phyloP scores from a whole-genome alignment of 2,113 vertebrate species.

The Podocnemis expansa region DNA sequence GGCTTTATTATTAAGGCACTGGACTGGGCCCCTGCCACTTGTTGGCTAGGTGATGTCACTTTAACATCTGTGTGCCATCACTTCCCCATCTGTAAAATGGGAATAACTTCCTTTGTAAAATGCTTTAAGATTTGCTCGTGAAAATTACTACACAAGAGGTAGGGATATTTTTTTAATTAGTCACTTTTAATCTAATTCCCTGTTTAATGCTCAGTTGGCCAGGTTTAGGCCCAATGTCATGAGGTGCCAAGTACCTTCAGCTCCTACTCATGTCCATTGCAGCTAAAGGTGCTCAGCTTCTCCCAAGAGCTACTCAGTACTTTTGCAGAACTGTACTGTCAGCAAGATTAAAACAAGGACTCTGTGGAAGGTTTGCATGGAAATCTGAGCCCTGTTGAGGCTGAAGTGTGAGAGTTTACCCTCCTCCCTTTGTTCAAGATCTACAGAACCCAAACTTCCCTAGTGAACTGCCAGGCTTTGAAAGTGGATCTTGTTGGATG shows the following conservation, averaged over 20 bases:
- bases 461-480: not conserved
- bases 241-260: not conserved
- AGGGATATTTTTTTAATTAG: not conserved
- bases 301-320: not conserved
- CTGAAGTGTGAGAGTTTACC: not conserved
- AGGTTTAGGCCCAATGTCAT: not conserved
- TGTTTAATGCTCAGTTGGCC: not conserved
- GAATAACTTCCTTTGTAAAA: not conserved
- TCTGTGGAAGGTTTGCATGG: not conserved
- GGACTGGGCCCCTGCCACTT: fast-evolving
- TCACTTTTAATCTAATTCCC: not conserved
- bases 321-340: not conserved
- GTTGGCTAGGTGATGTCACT: not conserved
- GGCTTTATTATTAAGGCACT: not conserved
- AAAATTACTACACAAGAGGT: not conserved
- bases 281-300: fast-evolving
- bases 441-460: not conserved
- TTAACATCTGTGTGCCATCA: not conserved
- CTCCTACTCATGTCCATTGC: not conserved
- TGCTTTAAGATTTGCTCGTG: not conserved
- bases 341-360: not conserved
- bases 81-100: not conserved
- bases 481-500: not conserved
- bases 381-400: not conserved
- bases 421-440: not conserved